Percentiles rank a stretch among this genome's conserved stretches.
Evolutionary conservation across 2,888 invertebrate genomes (phyloP).

Genomic region (Ceriagrion tenellum): DNA sequence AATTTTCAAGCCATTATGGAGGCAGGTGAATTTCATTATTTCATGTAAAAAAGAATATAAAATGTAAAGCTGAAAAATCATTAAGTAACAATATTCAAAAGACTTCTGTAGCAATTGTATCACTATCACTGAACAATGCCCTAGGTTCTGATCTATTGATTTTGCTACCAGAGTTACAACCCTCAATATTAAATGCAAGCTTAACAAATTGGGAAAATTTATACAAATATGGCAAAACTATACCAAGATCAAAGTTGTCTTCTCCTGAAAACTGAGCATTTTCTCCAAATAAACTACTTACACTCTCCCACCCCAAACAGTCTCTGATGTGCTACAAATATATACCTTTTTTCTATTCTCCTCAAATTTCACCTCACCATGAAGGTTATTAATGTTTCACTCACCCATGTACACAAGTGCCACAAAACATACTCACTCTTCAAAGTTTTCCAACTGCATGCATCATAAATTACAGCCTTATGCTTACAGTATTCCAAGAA

Average conservation of each 20-base stretch:
- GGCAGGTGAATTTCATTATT: not conserved
- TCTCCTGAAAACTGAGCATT: conserved; percentile 60
- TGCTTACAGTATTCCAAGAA: conserved; percentile 30
- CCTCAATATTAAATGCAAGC: conserved; percentile 58
- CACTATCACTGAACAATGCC: conserved; percentile 8
- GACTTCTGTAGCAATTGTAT: conserved; percentile 46
- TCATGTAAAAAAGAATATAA: conserved; percentile 54
- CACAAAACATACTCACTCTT: conserved; percentile 42
- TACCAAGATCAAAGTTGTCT: conserved; percentile 37
- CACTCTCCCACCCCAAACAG: conserved; percentile 57
- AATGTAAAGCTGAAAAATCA: conserved; percentile 28
- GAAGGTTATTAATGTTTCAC: conserved; percentile 10
- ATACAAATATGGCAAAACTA: conserved; percentile 60
- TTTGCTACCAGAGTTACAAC: conserved; percentile 48
- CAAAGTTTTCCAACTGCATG: conserved; percentile 35
- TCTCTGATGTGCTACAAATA: conserved; percentile 65
- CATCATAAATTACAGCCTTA: conserved; percentile 34
- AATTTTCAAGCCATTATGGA: conserved; percentile 37
- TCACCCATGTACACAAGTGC: conserved; percentile 25
- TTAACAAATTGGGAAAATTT: conserved; percentile 58
- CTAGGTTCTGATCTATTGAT: conserved; percentile 50
- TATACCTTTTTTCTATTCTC: conserved; percentile 60
- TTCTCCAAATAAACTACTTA: conserved; percentile 45
- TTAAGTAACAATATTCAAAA: conserved; percentile 51
- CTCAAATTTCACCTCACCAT: not conserved